Percentiles rank a stretch among this genome's conserved stretches.
These are phyloP conservation scores for Sinocyclocheilus anophthalmus DNA, from an alignment of 2,113 vertebrate species.

Conservation along the genomic window DNA sequence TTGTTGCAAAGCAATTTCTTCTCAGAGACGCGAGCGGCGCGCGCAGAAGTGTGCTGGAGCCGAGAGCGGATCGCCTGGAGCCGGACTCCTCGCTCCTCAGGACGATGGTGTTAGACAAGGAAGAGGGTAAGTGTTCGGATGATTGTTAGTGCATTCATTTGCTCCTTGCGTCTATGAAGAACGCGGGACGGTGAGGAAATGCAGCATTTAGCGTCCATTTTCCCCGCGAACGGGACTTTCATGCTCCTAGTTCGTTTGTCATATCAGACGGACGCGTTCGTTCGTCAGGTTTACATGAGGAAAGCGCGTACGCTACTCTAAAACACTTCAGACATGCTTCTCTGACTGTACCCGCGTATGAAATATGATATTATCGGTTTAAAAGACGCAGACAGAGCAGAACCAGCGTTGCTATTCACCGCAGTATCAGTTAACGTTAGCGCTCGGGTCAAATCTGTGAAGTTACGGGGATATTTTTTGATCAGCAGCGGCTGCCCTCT, in stretches of 20 bases:
- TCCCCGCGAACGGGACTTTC: background rate
- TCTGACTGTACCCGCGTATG: background rate
- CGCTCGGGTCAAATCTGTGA: conserved; percentile 7
- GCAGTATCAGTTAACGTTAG: conserved; percentile 10
- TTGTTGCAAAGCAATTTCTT: conserved; percentile 69
- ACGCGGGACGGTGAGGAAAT: background rate
- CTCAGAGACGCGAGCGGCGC: conserved; percentile 30
- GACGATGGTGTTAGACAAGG: conserved; percentile 99
- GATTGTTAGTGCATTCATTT: conserved; percentile 11
- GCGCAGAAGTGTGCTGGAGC: conserved; percentile 81
- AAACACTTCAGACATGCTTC: background rate
- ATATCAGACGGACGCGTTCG: background rate
- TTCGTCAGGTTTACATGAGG: background rate
- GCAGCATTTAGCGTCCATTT: conserved; percentile 7
- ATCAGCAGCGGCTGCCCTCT: conserved; percentile 3
- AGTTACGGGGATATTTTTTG: conserved; percentile 29
- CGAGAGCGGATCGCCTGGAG: conserved; percentile 86
- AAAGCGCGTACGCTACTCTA: conserved; percentile 3
- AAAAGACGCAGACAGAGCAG: background rate
- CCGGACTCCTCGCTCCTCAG: conserved; percentile 84
- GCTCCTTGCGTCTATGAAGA: background rate
- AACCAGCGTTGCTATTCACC: background rate
- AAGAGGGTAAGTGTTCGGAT: conserved; percentile 83
- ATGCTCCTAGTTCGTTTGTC: conserved; percentile 24
- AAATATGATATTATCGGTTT: background rate